phyloP scores from a whole-genome alignment of 2,113 vertebrate species.

The Eolophus roseicapilla region DNA sequence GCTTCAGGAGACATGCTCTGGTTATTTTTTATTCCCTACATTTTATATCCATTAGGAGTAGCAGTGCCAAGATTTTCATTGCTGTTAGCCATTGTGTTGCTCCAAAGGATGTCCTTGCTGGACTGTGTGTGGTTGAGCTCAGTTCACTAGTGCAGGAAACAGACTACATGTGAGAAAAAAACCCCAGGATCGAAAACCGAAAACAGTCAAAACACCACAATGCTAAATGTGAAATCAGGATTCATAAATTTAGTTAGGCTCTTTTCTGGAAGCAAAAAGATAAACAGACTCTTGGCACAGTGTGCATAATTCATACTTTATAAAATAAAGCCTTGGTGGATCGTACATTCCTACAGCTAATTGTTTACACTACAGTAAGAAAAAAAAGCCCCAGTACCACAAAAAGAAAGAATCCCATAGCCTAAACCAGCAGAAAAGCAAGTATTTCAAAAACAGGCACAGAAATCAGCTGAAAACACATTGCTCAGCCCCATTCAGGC shows the following conservation, averaged over 20 bases:
- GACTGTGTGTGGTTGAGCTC: not conserved
- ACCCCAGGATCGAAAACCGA: accelerated
- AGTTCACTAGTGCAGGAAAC: not conserved
- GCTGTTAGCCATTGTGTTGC: not conserved
- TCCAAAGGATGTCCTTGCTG: not conserved
- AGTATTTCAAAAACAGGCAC: not conserved
- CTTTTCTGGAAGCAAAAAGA: not conserved
- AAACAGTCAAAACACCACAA: not conserved
- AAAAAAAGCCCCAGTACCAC: not conserved
- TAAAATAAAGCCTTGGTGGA: not conserved
- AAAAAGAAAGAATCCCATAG: not conserved
- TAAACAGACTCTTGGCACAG: not conserved
- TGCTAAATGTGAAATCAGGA: not conserved
- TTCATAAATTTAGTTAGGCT: not conserved
- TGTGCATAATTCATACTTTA: not conserved
- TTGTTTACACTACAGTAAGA: not conserved
- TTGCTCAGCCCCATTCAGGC: not conserved
- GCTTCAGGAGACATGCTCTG: not conserved
- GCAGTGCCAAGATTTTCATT: not conserved
- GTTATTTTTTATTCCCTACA: not conserved
- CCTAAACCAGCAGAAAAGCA: not conserved
- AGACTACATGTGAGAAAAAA: not conserved
- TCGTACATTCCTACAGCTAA: not conserved
- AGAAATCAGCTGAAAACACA: not conserved
- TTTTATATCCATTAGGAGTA: not conserved